Base-by-base conservation (phyloP, 2,113 vertebrate species). In the Arenaria interpres region DNA sequence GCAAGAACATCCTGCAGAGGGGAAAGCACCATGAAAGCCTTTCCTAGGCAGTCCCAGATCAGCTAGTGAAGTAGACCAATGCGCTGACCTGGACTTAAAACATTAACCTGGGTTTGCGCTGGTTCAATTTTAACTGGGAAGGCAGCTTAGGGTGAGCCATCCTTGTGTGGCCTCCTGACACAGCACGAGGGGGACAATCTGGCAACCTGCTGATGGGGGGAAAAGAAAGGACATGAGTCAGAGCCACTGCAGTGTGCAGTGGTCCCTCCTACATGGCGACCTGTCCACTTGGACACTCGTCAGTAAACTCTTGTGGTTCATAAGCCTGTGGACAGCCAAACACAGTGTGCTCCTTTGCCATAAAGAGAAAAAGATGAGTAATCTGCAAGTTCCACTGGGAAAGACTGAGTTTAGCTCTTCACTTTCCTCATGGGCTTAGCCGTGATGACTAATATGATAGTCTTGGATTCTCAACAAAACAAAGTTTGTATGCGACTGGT, bases 151-250 rank as follows among this genome's bases (percentile, higher is more conserved):
- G 20, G 12, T 20, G 32, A 78, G 13, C 9, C 64, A 89, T 67
- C 64, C 71, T 62, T 0, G 0, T 0, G 0, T 1, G 12, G 24
- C 25, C 54, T 81, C 56, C 69, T 51, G 56, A 50, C 2, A 3
- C 1, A 3, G 56, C 37, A 4, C 2, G 1, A 56, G 23, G 11
- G 12, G 39, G 37, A 37, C 3, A 3, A 92, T 30, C 33, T 30
- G 30, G 33, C 33, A 35, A 45, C 56, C 37, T 45, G 20, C 33
- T 10, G 20, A 9, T 48, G 46, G 10, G 46, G 19, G 4, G 5
- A 48, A 46, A 53, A 75, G 45, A 28, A 66, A 27, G 21, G 43
- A 68, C 18, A 19, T 4, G 0, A 37, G 27, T 32, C 69, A 88
- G 64, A 80, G 46, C 1, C 45, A 24, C 37, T n/a, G 37, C 56